Base-by-base conservation (phyloP, 1,140 invertebrate genomes). In the Notospermus geniculatus region DNA sequence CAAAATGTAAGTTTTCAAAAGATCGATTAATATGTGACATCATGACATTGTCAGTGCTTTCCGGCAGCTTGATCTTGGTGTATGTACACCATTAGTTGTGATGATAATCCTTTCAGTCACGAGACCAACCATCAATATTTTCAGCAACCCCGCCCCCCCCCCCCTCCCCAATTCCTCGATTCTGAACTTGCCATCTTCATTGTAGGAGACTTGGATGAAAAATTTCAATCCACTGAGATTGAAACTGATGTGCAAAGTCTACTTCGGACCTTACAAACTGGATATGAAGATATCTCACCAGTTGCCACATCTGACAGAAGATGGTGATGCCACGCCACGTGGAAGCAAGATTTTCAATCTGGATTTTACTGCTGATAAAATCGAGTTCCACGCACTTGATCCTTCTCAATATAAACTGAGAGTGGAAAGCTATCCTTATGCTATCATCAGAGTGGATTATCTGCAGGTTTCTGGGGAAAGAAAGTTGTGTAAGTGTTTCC, bases 251-350 rank as follows among this genome's bases (percentile, higher is more conserved):
- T 64, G 71, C 27, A 65, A 52, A 9, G 64, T 72, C 2, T 78
- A 77, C 61, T 79, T 77, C 64, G 77, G 77, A 27, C 71, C 67
- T 60, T 65, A 77, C 22, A 65, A 70, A 43, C 46, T 79, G 4
- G 55, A 63, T 9, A 67, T 67, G 0, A 62, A 68, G 19, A 63
- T 65, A 43, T 74, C 46, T 9, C 46, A 27, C n/a, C n/a, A 19
- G n/a, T 5, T 27, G 46, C 19, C 46, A 50, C 9, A 50, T 50
- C 46, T 50, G n/a, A 27, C 46, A 5, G 25, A 19, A 27, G 32
- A n/a, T n/a, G 11, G 19, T 27, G 46, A 50, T 9, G 9, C 4
- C n/a, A 50, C n/a, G 5, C 54, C 54, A 19, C 72, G 74, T 50
- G 74, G 75, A 32, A 71, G 71, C 15, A 52, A 41, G 30, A 67